A percentile compares a stretch with the other conserved stretches of the same genome.
These are phyloP conservation scores for Cataglyphis altisquamis DNA, from an alignment of 2,888 invertebrate genomes.

Conservation along the genomic window DNA sequence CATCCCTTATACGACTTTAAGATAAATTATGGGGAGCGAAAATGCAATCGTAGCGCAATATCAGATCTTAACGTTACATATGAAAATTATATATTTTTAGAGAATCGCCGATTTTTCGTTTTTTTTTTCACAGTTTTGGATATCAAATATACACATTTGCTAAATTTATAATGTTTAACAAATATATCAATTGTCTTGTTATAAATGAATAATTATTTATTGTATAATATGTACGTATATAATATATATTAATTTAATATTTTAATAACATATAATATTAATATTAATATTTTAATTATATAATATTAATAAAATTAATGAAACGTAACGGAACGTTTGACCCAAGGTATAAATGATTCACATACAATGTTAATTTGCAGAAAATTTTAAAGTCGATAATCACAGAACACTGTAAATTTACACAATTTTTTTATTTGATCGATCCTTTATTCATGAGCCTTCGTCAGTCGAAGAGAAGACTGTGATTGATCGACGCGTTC, in stretches of 20 bases:
- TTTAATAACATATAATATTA: constrained; percentile 2
- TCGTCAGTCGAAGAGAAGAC: background rate
- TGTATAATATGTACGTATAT: background rate
- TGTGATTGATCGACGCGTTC: constrained; percentile 3
- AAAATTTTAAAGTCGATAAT: constrained; percentile 27
- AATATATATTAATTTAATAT: constrained; percentile 27
- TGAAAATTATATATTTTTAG: constrained; percentile 2
- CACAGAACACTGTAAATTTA: background rate
- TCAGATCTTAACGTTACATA: background rate
- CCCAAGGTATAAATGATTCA: constrained; percentile 9
- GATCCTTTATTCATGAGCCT: constrained; percentile 10
- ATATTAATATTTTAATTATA: constrained; percentile 32
- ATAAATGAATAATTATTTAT: background rate
- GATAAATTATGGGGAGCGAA: constrained; percentile 17
- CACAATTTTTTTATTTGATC: background rate
- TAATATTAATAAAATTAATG: constrained; percentile 24
- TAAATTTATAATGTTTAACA: background rate
- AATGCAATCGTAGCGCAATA: constrained; percentile 10
- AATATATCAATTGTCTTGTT: background rate
- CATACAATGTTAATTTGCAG: background rate
- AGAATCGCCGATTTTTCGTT: background rate
- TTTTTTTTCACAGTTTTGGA: background rate
- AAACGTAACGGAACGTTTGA: background rate
- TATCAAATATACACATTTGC: background rate
- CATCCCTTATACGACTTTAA: background rate